Percentiles rank a stretch among this genome's conserved stretches.
Conservation (phyloP, 2,797 vertebrate genomes). For the Leuciscus waleckii region DNA sequence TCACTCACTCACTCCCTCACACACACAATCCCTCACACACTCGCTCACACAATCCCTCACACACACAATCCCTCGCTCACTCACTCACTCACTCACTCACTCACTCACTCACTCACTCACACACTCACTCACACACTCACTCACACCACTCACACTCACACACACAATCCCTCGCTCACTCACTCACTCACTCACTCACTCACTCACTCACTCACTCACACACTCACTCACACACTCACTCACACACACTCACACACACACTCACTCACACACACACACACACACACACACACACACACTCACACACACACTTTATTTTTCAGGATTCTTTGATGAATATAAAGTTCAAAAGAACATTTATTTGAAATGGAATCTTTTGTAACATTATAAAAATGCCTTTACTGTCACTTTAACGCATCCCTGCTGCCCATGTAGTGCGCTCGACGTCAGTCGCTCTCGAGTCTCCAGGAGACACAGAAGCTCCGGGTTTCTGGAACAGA, state of each 20-base stretch:
- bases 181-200: too few relatives aligned
- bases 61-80: background rate
- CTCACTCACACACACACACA: background rate
- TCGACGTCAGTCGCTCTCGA: background rate
- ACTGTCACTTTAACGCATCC: background rate
- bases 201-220: too few relatives aligned
- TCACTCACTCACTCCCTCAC: background rate
- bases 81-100: background rate
- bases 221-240: accelerated
- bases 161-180: too few relatives aligned
- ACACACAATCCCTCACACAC: background rate
- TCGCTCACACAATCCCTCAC: background rate
- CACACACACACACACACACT: background rate
- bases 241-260: background rate
- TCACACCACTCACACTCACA: accelerated
- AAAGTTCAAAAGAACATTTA: background rate
- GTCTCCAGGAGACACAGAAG: background rate
- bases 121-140: background rate
- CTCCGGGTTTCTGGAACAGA: background rate
- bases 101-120: background rate
- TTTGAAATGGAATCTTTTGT: background rate
- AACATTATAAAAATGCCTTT: background rate
- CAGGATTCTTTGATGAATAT: background rate
- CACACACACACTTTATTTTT: background rate
- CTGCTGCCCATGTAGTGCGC: background rate